Evolutionary conservation across 2,797 vertebrate genomes (phyloP), one percentile per base, ranked within the genome.

Genomic region (Diplodus puntazzo): DNA sequence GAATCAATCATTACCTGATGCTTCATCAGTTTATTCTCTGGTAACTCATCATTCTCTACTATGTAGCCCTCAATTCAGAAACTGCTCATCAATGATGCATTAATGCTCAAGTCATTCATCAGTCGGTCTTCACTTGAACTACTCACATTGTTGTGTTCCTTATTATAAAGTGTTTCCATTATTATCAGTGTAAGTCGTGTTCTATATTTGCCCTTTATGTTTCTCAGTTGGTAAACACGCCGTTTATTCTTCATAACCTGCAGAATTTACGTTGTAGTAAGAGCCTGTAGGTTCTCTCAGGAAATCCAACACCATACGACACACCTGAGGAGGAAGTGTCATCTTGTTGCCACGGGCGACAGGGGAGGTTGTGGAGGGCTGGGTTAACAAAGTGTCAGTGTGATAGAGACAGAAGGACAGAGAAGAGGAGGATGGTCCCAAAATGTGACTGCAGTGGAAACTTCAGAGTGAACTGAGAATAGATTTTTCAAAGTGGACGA

Each of bases 301-400:
- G 91, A 89, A 84, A 92, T 82, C 71, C 74, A 84, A 91, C 81
- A 89, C 87, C 83, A 12, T 4, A 59, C 34, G 42, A 84, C 76
- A 89, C 86, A 88, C 89, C 88, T 80, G 87, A 91, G 81, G 73
- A 88, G 91, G 90, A 93, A 89, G 89, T 87, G 87, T 82, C 91
- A 81, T 83, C 87, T 63, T 76, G 89, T 92, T 90, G 86, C 90
- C 69, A 77, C 39, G 49, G 88, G 76, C n/a, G 16, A 88, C 87
- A 23, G 64, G 17, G 25, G 68, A 85, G 69, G 81, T 82, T 73
- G 85, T 75, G 39, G 63, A 62, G 61, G 80, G 81, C 49, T 66
- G 82, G 80, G 66, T 82, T 77, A 73, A 74, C 60, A 65, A 21
- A 52, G 85, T 69, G 60, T 49, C 68, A 65, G 63, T 52, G 73